Evolutionary conservation across 2,113 vertebrate species (phyloP).

Genomic region (Phoxinus phoxinus): DNA sequence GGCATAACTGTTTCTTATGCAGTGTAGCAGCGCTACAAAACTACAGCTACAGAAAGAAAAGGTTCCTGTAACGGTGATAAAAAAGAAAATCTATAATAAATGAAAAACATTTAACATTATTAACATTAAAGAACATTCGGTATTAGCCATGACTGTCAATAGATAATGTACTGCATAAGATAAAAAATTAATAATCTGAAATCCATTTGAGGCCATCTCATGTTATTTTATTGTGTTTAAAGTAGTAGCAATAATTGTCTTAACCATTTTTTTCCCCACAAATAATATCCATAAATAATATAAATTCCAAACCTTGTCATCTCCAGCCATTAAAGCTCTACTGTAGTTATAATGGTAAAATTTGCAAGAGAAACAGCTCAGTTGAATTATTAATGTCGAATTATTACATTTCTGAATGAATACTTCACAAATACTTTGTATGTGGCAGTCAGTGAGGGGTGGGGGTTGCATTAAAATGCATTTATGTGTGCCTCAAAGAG

Average conservation of each 20-base stretch:
- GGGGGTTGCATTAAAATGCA: conserved; percentile 13
- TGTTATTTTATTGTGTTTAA: neutral
- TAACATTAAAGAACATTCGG: neutral
- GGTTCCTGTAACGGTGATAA: neutral
- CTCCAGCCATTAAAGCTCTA: neutral
- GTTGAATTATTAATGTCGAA: neutral
- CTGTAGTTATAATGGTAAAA: neutral
- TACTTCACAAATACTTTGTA: neutral
- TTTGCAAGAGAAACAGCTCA: neutral
- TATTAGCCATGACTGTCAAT: neutral
- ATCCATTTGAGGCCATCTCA: neutral
- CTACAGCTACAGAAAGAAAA: neutral
- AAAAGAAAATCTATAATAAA: neutral
- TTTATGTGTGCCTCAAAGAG: neutral
- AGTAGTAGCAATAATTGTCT: neutral
- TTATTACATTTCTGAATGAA: neutral
- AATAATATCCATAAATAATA: neutral
- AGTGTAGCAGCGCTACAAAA: no score
- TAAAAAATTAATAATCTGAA: neutral
- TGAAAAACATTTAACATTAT: neutral
- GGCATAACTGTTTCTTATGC: neutral
- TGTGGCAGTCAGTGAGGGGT: neutral
- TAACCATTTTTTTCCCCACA: neutral
- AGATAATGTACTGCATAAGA: neutral
- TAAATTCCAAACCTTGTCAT: neutral